Percentiles rank a stretch among this genome's conserved stretches.
These are phyloP conservation scores for Lepidurus arcticus DNA, from an alignment of 1,140 invertebrate genomes.

Conservation along the genomic window DNA sequence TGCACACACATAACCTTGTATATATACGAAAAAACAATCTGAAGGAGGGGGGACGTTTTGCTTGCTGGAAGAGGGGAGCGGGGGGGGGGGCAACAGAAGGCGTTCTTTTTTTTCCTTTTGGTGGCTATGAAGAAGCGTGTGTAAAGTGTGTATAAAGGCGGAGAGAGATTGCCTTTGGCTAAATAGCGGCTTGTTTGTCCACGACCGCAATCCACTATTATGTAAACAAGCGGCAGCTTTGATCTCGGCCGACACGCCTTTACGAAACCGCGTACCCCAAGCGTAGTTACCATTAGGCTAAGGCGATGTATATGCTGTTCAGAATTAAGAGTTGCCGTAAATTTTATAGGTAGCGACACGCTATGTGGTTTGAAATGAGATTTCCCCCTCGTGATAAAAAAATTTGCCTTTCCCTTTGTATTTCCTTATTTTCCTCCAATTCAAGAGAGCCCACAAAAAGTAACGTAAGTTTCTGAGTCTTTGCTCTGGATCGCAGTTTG, in stretches of 20 bases:
- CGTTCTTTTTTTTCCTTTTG: not conserved
- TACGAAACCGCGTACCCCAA: not conserved
- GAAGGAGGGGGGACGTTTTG: not conserved
- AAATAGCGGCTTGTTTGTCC: slow-evolving; percentile 31
- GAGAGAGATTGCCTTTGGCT: slow-evolving; percentile 23
- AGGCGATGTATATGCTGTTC: slow-evolving; percentile 21
- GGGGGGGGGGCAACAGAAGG: not conserved
- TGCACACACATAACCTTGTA: not conserved
- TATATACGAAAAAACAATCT: slow-evolving; percentile 12
- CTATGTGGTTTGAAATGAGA: slow-evolving; percentile 19
- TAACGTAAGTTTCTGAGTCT: not conserved
- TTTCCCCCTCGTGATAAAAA: not conserved
- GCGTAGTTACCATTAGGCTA: slow-evolving; percentile 6
- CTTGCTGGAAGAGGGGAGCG: not conserved
- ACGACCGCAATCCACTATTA: slow-evolving; percentile 33
- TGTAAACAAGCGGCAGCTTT: slow-evolving; percentile 33
- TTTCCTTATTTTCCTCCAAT: not conserved
- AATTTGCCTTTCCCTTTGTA: not conserved
- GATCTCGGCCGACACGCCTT: slow-evolving; percentile 25
- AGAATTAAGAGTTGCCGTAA: slow-evolving; percentile 22
- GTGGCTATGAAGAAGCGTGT: not conserved
- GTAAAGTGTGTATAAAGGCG: slow-evolving; percentile 18
- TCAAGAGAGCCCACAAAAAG: not conserved
- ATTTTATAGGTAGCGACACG: slow-evolving; percentile 19
- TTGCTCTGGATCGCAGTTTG: too few species aligned